Base-by-base conservation (phyloP, 2,113 vertebrate species). In the Gulo gulo region DNA sequence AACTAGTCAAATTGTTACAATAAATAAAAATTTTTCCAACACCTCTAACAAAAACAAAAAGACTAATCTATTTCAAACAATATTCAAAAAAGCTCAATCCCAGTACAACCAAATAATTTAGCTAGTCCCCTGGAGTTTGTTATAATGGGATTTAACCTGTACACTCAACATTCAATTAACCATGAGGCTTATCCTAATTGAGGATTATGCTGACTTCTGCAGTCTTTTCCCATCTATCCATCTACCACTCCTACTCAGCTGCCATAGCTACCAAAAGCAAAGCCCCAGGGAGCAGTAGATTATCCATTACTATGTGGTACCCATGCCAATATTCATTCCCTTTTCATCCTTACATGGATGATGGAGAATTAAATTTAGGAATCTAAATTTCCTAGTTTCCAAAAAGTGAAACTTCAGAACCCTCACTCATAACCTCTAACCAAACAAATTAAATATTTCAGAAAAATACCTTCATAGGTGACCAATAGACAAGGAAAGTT, bases 111-210 rank as follows among this genome's bases (percentile, higher is more conserved):
- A 96, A 97, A 96, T 96, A 96, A 97, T 96, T 90, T 94, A 87
- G 80, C 74, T 78, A 90, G 92, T 94, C 39, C 94, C 96, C 96
- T 83, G 76, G 95, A 96, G 89, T 97, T 92, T 94, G 90, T 86
- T 95, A 93, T 94, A 96, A 96, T 92, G 96, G 84, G 92, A 98
- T 97, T 96, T 97, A 97, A 97, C 87, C 94, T 96, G 84, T 91
- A 88, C 78, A 95, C 36, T 96, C 95, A 97, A 95, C 89, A 96
- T 92, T 96, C 96, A 97, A 96, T 97, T 97, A 97, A 95, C 84
- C 87, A 81, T 55, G 76, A 97, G 80, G 94, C 71, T 97, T 94
- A 95, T 76, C 96, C 95, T 97, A 95, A 97, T 91, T 96, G 94
- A 97, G 95, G 95, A 94, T 89, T 96, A 92, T 47, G 67, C 86